Evolutionary conservation across 2,888 invertebrate species (phyloP).

Genomic region (Agonopterix alstromeriana): DNA sequence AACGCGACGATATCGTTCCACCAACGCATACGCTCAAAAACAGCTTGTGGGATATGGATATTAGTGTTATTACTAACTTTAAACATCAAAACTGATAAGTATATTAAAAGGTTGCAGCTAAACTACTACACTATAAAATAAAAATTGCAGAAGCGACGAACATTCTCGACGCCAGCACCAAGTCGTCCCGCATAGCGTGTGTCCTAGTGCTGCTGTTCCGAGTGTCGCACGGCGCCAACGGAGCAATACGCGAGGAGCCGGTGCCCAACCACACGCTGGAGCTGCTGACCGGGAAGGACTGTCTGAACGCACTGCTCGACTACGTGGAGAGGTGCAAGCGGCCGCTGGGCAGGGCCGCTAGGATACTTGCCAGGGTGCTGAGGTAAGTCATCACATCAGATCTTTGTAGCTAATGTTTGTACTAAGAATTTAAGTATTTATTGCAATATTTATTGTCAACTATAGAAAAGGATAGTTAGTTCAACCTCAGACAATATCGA

Average conservation of each 20-base stretch:
- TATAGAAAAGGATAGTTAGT: too few species aligned
- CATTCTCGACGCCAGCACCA: conserved; percentile 30
- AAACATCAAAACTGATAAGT: too few species aligned
- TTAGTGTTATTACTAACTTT: too few species aligned
- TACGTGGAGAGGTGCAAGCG: conserved; percentile 63
- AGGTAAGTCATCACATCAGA: conserved; percentile 40
- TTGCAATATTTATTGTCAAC: too few species aligned
- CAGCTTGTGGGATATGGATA: too few species aligned
- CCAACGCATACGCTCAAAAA: too few species aligned
- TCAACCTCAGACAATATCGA: too few species aligned
- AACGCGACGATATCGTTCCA: too few species aligned
- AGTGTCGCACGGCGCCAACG: conserved; percentile 51
- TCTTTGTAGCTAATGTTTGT: neutral
- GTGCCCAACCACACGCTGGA: conserved; percentile 48
- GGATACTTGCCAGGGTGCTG: conserved; percentile 70
- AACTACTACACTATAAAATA: too few species aligned
- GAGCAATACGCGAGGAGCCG: conserved; percentile 36
- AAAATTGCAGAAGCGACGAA: conserved; percentile 31
- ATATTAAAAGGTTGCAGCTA: too few species aligned
- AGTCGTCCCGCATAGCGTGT: conserved; percentile 55
- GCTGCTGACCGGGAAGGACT: conserved; percentile 49
- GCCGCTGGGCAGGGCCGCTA: conserved; percentile 65
- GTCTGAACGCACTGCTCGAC: conserved; percentile 59
- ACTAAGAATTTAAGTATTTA: neutral
- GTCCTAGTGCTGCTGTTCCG: conserved; percentile 57